These are phyloP conservation scores for Drosophila leontia DNA, from an alignment of 1,140 invertebrate species.

Conservation along the genomic window DNA sequence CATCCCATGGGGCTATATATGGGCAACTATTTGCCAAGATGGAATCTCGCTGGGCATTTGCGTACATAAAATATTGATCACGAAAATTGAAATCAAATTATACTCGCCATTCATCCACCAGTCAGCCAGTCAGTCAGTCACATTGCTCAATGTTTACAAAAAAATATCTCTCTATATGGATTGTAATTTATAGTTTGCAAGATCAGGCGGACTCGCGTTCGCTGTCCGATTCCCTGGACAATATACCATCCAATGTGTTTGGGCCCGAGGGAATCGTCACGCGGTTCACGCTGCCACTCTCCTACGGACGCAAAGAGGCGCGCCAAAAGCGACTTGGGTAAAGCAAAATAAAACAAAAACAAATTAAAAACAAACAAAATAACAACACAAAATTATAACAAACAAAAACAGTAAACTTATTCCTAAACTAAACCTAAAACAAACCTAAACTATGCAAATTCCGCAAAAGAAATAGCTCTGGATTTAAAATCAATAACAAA, in stretches of 20 bases:
- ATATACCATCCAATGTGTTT: constrained; percentile 85
- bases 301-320: constrained; percentile 87
- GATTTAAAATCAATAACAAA: too few relatives aligned
- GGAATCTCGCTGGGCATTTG: constrained; percentile 20
- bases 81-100: constrained; percentile 25
- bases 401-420: neutral
- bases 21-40: constrained; percentile 17
- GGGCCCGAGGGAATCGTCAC: constrained; percentile 85
- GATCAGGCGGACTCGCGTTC: constrained; percentile 85
- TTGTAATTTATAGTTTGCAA: constrained; percentile 85
- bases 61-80: constrained; percentile 31
- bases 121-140: constrained; percentile 5
- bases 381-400: constrained; percentile 1
- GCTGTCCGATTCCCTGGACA: constrained; percentile 85
- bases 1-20: constrained; percentile 12
- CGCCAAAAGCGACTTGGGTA: constrained; percentile 88
- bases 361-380: constrained; percentile 18
- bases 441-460: neutral
- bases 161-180: constrained; percentile 46
- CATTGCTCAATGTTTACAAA: constrained; percentile 17
- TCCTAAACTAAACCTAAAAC: neutral
- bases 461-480: too few relatives aligned
- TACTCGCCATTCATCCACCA: constrained; percentile 18
- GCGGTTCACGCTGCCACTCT: constrained; percentile 87
- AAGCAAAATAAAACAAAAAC: constrained; percentile 57